A percentile compares a stretch with the other conserved stretches of the same genome.
These are phyloP conservation scores for Rhopilema esculentum DNA, from an alignment of 30 jellyfish, hydroid and myxozoan species.

Conservation along the genomic window DNA sequence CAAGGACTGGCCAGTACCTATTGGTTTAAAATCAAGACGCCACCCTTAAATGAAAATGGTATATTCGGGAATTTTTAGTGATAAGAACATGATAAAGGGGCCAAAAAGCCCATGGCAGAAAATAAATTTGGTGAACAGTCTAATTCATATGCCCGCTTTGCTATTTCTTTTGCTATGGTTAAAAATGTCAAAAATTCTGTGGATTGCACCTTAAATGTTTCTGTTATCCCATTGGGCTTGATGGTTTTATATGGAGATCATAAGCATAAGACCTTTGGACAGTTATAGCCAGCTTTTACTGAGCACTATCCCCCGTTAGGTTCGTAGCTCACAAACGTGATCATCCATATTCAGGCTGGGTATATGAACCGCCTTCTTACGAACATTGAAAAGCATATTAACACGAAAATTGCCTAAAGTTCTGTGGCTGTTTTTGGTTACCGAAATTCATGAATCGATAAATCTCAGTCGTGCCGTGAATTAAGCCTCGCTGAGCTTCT, in stretches of 20 bases:
- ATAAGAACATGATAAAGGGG: too few relatives aligned
- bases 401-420: constrained; percentile 42
- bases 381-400: constrained; percentile 26
- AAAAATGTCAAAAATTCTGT: too few relatives aligned
- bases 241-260: not conserved
- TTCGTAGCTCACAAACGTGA: not conserved
- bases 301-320: not conserved
- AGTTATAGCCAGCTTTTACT: not conserved
- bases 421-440: constrained; percentile 48
- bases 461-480: constrained; percentile 58
- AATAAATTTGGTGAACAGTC: too few relatives aligned
- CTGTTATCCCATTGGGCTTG: not conserved
- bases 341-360: not conserved
- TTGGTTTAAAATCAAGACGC: too few relatives aligned
- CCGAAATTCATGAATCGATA: constrained; percentile 60
- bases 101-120: too few relatives aligned
- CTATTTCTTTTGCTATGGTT: too few relatives aligned
- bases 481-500: constrained; percentile 49
- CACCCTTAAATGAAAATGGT: too few relatives aligned
- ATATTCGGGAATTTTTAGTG: too few relatives aligned
- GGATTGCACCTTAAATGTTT: not conserved
- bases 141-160: too few relatives aligned
- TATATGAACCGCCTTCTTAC: constrained; percentile 40
- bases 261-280: not conserved
- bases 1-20: too few relatives aligned